Percentiles rank a stretch among this genome's conserved stretches.
phyloP scores from a whole-genome alignment of 1,140 invertebrate species.

The Melitaea cinxia region DNA sequence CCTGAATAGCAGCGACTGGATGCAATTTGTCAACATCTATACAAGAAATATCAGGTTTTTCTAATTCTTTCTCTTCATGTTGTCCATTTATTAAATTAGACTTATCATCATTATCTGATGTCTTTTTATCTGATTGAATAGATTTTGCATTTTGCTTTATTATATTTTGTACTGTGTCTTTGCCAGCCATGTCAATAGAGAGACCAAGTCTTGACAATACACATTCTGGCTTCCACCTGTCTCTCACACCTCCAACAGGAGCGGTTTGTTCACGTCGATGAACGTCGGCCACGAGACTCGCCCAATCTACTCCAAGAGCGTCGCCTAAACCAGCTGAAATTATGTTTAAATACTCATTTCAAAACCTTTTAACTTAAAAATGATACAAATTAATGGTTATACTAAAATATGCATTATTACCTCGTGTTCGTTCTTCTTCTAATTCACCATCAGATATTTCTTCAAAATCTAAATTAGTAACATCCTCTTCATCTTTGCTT shows the following conservation, averaged over 20 bases:
- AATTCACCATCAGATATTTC: constrained; percentile 94
- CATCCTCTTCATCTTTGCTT: constrained; percentile 85
- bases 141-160: constrained; percentile 80
- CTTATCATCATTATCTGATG: constrained; percentile 41
- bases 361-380: not conserved
- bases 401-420: constrained; percentile 37
- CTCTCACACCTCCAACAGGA: constrained; percentile 83
- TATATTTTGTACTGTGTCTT: constrained; percentile 84
- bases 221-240: constrained; percentile 89
- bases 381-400: not conserved
- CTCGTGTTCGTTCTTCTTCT: constrained; percentile 86
- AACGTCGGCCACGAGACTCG: constrained; percentile 91
- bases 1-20: constrained; percentile 85
- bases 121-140: constrained; percentile 38
- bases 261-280: constrained; percentile 82
- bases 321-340: constrained; percentile 88
- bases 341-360: not conserved
- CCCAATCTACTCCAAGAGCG: constrained; percentile 95
- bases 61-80: constrained; percentile 31
- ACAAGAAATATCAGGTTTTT: constrained; percentile 16
- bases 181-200: constrained; percentile 86
- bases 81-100: constrained; percentile 41
- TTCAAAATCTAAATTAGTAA: constrained; percentile 91
- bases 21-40: constrained; percentile 71
- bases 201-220: constrained; percentile 88